Base-by-base conservation (phyloP, 1,140 invertebrate species). In the Drosophila sturtevanti region DNA sequence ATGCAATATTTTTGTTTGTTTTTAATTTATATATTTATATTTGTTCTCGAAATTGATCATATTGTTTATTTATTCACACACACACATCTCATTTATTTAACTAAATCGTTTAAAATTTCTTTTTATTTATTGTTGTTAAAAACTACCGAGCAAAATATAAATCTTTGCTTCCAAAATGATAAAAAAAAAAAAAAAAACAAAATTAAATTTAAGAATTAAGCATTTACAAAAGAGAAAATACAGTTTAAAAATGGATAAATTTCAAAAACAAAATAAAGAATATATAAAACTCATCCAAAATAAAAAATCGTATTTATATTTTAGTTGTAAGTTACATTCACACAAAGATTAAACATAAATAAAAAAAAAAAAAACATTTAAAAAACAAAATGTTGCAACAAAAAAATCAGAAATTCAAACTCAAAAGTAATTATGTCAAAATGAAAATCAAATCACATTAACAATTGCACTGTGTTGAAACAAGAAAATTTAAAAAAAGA, bases 111-210 rank as follows among this genome's bases (percentile, higher is more conserved):
- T 69, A 35, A 56, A 24, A 2, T 27, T 56, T 69, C 56, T 48
- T 35, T 54, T 73, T 60, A 74, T 52, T 58, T 58, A 72, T 38
- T 76, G 72, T 75, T 75, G 72, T 75, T 75, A 34, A 31, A 56
- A 75, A 63, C 41, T 52, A 63, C 41, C 38, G 56, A 75, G 72
- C 72, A 75, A 75, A 63, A 14, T 51, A 22, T 21, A 62, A 63
- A 75, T 62, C 72, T 75, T 75, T 76, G 72, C 72, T 75, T 75
- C 72, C 72, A 75, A 62, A 34, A 74, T 67, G 37, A 67, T 60
- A 31, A 74, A 73, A 18, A 6, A 31, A 31, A 74, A 73, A 18
- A 6, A 31, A 31, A n/a, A n/a, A n/a, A n/a, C n/a, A n/a, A n/a
- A 48, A 21, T 21, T 10, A 21, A 48, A 21, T 31, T 56, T 75